phyloP scores from a whole-genome alignment of 2,888 invertebrate genomes.

The Parapristionchus giblindavisi region DNA sequence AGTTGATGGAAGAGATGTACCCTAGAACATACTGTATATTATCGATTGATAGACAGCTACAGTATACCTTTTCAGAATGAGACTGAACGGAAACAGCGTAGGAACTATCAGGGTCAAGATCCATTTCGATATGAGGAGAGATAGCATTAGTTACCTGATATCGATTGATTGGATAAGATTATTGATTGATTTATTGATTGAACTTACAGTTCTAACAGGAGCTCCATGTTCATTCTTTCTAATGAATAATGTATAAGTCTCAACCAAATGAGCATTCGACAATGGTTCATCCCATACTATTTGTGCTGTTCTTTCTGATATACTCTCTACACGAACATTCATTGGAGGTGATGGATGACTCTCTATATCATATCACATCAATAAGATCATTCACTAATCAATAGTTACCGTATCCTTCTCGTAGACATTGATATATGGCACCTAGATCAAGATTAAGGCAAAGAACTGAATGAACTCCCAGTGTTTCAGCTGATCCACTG shows the following conservation, averaged over 20 bases:
- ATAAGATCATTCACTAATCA: background rate
- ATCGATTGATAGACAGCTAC: background rate
- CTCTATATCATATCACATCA: constrained; percentile 41
- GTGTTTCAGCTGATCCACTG: constrained; percentile 80
- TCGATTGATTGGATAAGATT: too few relatives aligned
- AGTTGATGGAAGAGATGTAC: constrained; percentile 54
- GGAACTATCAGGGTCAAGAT: constrained; percentile 52
- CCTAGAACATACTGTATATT: constrained; percentile 20
- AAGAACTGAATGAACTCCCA: constrained; percentile 72
- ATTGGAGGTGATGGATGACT: constrained; percentile 60
- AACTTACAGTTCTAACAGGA: constrained; percentile 42
- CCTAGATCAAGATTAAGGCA: constrained; percentile 59
- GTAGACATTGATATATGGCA: constrained; percentile 58
- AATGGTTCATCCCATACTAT: constrained; percentile 53
- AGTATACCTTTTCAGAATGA: constrained; percentile 41
- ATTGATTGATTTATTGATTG: background rate
- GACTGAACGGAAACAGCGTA: constrained; percentile 53
- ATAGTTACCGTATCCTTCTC: constrained; percentile 58
- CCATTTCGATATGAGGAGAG: constrained; percentile 50
- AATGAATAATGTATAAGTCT: constrained; percentile 55
- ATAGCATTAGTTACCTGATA: constrained; percentile 43
- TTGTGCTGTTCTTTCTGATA: constrained; percentile 47
- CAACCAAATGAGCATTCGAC: constrained; percentile 52
- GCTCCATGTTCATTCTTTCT: constrained; percentile 53
- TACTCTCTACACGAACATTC: constrained; percentile 49